These are phyloP conservation scores for Vanessa atalanta DNA, from an alignment of 1,140 invertebrate species.

Conservation along the genomic window DNA sequence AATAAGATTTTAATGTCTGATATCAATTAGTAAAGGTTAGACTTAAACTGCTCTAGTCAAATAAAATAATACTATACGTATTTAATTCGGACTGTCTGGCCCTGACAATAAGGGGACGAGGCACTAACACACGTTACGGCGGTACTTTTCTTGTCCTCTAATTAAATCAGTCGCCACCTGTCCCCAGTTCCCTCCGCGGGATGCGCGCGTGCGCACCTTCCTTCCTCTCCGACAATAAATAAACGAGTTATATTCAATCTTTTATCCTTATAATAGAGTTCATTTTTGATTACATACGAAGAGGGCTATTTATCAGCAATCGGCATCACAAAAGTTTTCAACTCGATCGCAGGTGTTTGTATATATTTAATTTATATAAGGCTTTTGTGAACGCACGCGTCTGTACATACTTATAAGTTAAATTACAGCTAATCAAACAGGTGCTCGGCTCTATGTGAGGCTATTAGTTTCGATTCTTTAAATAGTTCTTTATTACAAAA, in stretches of 20 bases:
- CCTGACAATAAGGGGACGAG: slow-evolving; percentile 11
- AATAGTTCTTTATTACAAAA: too few species aligned
- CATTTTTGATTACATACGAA: neutral
- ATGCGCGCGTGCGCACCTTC: slow-evolving; percentile 37
- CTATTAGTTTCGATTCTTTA: too few species aligned
- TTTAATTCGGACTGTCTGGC: neutral
- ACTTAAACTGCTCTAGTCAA: too few species aligned
- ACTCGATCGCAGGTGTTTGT: slow-evolving; percentile 32
- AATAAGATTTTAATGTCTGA: too few species aligned
- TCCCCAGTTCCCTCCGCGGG: slow-evolving; percentile 33
- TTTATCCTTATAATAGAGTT: neutral
- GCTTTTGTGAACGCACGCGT: slow-evolving; percentile 23
- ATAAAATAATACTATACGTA: neutral
- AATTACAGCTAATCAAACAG: neutral
- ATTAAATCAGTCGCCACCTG: slow-evolving; percentile 68
- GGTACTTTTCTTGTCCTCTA: slow-evolving; percentile 52
- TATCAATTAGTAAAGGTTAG: too few species aligned
- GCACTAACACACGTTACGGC: slow-evolving; percentile 16
- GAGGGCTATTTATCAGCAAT: slow-evolving; percentile 22
- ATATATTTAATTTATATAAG: slow-evolving; percentile 33
- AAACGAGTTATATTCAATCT: slow-evolving; percentile 3
- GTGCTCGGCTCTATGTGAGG: neutral
- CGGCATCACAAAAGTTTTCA: slow-evolving; percentile 37
- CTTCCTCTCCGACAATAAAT: slow-evolving; percentile 27
- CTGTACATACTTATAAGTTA: slow-evolving; percentile 2